phyloP scores from a whole-genome alignment of 2,888 invertebrate genomes.

The Drosophila paranaensis region DNA sequence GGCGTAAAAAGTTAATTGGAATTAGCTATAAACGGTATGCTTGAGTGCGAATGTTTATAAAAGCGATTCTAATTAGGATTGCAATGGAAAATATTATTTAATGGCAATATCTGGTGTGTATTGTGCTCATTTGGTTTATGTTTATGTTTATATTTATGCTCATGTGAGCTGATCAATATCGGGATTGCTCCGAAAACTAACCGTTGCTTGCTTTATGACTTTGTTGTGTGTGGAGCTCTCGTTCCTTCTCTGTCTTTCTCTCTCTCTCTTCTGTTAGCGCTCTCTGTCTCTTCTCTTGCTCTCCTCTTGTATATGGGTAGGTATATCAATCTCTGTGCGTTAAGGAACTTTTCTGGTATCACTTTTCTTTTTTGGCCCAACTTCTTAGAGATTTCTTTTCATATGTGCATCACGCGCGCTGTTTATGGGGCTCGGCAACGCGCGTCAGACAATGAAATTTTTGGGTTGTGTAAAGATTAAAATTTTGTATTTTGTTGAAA shows the following conservation, averaged over 20 bases:
- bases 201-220: constrained; percentile 56
- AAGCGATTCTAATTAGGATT: constrained; percentile 32
- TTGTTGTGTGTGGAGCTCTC: constrained; percentile 26
- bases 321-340: constrained; percentile 16
- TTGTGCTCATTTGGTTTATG: constrained; percentile 7
- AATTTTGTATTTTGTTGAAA: constrained; percentile 22
- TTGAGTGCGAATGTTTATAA: constrained; percentile 48
- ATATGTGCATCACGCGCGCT: constrained; percentile 71
- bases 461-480: constrained; percentile 36
- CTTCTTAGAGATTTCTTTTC: constrained; percentile 55
- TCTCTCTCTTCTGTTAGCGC: constrained; percentile 6
- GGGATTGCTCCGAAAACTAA: constrained; percentile 48
- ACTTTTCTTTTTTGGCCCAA: constrained; percentile 47
- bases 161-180: constrained; percentile 14
- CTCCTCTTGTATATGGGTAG: constrained; percentile 17
- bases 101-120: background rate
- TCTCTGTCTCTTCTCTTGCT: constrained; percentile 2
- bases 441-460: constrained; percentile 73
- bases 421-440: constrained; percentile 38
- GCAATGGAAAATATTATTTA: background rate
- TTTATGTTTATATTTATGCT: constrained; percentile 2
- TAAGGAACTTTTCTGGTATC: constrained; percentile 70
- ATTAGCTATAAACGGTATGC: constrained; percentile 38
- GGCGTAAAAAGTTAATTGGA: constrained; percentile 36
- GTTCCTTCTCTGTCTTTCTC: constrained; percentile 17